Evolutionary conservation across 2,888 invertebrate species (phyloP).

Genomic region (Drosophila anomelani): DNA sequence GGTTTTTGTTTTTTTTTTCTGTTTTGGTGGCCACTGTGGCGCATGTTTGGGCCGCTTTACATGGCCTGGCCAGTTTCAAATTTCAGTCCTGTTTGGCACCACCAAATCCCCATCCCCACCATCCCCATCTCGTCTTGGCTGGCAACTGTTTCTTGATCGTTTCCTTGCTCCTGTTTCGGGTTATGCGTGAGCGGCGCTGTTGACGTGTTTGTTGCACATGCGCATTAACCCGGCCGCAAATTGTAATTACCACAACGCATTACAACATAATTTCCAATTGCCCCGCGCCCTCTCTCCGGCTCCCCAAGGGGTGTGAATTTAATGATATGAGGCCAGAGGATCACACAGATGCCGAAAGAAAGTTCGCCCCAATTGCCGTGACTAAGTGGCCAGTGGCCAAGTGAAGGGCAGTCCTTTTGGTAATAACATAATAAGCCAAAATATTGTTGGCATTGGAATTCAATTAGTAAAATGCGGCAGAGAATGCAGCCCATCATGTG

Average conservation of each 20-base stretch:
- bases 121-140: not conserved
- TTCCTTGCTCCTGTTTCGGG: slow-evolving; percentile 46
- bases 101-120: not conserved
- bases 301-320: slow-evolving; percentile 71
- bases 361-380: slow-evolving; percentile 65
- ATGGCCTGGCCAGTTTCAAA: slow-evolving; percentile 78
- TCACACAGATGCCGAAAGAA: slow-evolving; percentile 61
- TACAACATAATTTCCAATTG: slow-evolving; percentile 76
- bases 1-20: slow-evolving; percentile 1
- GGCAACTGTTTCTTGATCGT: slow-evolving; percentile 45
- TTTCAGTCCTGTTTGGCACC: slow-evolving; percentile 68
- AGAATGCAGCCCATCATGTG: slow-evolving; percentile 47
- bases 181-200: slow-evolving; percentile 45
- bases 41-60: slow-evolving; percentile 80
- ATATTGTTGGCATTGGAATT: slow-evolving; percentile 80
- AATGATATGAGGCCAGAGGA: slow-evolving; percentile 60
- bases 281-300: slow-evolving; percentile 18
- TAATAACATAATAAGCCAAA: slow-evolving; percentile 80
- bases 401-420: slow-evolving; percentile 51
- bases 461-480: slow-evolving; percentile 64
- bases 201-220: slow-evolving; percentile 80
- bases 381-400: slow-evolving; percentile 47
- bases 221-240: slow-evolving; percentile 79
- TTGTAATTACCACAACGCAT: slow-evolving; percentile 82
- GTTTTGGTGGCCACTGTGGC: slow-evolving; percentile 73